phyloP scores from a whole-genome alignment of 2,888 invertebrate species.

The Apotomis betuletana region DNA sequence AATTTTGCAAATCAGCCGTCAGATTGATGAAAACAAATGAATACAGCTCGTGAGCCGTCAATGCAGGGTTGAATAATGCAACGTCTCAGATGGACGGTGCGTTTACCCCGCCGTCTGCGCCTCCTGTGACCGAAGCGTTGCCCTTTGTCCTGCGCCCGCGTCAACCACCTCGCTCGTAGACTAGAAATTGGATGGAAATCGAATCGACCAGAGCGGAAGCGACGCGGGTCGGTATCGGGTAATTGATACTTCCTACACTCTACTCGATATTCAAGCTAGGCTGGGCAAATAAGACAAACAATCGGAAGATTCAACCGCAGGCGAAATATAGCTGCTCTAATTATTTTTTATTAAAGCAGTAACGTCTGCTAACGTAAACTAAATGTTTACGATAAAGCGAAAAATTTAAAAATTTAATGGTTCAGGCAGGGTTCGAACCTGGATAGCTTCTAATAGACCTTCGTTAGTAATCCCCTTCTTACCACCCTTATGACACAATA shows the following conservation, averaged over 20 bases:
- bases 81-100: constrained; percentile 56
- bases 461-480: too few relatives aligned
- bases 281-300: too few relatives aligned
- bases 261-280: neutral
- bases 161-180: constrained; percentile 38
- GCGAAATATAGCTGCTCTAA: too few relatives aligned
- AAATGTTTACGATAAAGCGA: too few relatives aligned
- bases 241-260: constrained; percentile 8
- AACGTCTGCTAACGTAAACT: too few relatives aligned
- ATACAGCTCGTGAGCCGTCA: constrained; percentile 57
- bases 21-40: constrained; percentile 48
- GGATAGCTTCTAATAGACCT: too few relatives aligned
- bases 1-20: constrained; percentile 51
- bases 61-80: constrained; percentile 72
- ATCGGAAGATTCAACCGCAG: too few relatives aligned
- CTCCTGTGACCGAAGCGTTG: constrained; percentile 41
- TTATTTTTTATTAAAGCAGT: too few relatives aligned
- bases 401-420: too few relatives aligned
- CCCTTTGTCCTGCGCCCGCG: constrained; percentile 43
- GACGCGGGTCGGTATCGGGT: neutral
- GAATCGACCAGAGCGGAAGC: constrained; percentile 25
- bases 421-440: too few relatives aligned
- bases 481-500: too few relatives aligned
- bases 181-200: constrained; percentile 38
- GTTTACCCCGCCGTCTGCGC: constrained; percentile 73